phyloP scores from a whole-genome alignment of 2,113 vertebrate genomes.

The Agapornis roseicollis region DNA sequence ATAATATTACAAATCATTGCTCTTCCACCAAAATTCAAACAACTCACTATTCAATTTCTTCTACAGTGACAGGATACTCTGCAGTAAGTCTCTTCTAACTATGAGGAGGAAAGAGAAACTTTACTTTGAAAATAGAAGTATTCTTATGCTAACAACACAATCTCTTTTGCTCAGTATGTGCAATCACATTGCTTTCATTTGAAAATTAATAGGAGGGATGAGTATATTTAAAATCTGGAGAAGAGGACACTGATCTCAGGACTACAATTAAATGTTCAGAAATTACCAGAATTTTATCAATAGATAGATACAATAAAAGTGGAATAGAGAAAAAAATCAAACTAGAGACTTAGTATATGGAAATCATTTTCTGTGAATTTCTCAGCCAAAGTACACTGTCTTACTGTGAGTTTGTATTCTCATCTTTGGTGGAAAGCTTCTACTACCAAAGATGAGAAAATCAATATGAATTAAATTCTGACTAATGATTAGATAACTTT shows the following conservation, averaged over 20 bases:
- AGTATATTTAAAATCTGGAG: not conserved
- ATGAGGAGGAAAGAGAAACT: not conserved
- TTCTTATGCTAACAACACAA: not conserved
- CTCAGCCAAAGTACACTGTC: not conserved
- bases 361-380: not conserved
- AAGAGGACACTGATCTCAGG: not conserved
- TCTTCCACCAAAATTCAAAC: not conserved
- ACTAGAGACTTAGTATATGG: not conserved
- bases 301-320: not conserved
- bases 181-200: not conserved
- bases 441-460: slow-evolving; percentile 18
- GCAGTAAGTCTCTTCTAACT: not conserved
- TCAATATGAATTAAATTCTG: slow-evolving; percentile 31
- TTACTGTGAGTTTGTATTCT: not conserved
- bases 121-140: not conserved
- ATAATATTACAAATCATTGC: not conserved
- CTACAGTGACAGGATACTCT: not conserved
- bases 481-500: slow-evolving; percentile 42
- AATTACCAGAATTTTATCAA: not conserved
- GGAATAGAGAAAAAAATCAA: not conserved
- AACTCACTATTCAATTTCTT: not conserved
- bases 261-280: not conserved
- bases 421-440: not conserved
- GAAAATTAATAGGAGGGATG: not conserved
- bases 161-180: not conserved